These are phyloP conservation scores for Samia ricini DNA, from an alignment of 1,140 invertebrate species.

Conservation along the genomic window DNA sequence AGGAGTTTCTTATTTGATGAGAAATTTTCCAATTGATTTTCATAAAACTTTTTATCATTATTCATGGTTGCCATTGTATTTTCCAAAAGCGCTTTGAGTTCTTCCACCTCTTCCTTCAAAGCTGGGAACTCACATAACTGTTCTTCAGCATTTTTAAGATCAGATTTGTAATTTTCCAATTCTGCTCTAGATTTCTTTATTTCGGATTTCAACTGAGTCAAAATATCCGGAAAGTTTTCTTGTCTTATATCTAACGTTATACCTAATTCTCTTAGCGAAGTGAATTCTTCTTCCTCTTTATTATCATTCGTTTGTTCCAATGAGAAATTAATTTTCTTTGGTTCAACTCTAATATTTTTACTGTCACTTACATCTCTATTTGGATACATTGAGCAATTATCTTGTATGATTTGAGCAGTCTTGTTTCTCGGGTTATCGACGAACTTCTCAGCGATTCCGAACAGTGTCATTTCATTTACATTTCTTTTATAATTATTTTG, in stretches of 20 bases:
- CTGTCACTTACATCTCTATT: conserved; percentile 64
- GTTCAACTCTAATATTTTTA: conserved; percentile 63
- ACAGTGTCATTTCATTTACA: conserved; percentile 70
- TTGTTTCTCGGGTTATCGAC: conserved; percentile 6
- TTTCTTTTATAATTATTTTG: conserved; percentile 60
- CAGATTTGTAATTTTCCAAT: conserved; percentile 74
- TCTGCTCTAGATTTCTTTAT: conserved; percentile 75
- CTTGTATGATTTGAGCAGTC: conserved; percentile 52
- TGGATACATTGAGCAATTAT: conserved; percentile 74
- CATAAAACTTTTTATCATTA: conserved; percentile 79
- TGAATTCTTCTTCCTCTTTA: conserved; percentile 52
- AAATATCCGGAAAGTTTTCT: conserved; percentile 65
- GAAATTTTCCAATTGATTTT: conserved; percentile 77
- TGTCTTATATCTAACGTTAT: conserved; percentile 61
- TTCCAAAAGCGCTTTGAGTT: conserved; percentile 75
- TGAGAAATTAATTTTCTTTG: conserved; percentile 73
- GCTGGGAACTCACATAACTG: conserved; percentile 76
- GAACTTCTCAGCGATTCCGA: conserved; percentile 47
- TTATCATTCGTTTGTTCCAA: conserved; percentile 53
- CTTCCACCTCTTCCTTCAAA: conserved; percentile 79
- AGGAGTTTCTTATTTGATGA: conserved; percentile 77
- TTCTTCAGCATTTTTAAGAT: conserved; percentile 75
- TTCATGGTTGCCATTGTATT: conserved; percentile 77
- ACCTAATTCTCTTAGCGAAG: conserved; percentile 59
- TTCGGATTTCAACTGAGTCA: conserved; percentile 78